A percentile compares a stretch with the other conserved stretches of the same genome.
Evolutionary conservation across 1,140 invertebrate species (phyloP).

Genomic region (Sycobia sp.): DNA sequence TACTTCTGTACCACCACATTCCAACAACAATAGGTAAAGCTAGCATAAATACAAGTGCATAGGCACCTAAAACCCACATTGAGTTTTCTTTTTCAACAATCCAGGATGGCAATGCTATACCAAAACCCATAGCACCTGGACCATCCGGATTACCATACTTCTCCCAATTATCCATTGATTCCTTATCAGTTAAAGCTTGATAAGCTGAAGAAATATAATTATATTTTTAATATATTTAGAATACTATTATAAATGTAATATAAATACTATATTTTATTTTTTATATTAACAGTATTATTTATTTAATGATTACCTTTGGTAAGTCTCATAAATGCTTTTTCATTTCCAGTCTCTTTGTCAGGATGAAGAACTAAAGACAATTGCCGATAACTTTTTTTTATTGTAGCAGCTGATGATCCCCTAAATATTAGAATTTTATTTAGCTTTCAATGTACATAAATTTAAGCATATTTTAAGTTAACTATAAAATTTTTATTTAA

Average conservation of each 20-base stretch:
- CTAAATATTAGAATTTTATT: constrained; percentile 51
- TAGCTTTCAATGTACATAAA: background rate
- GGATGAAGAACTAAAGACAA: constrained; percentile 94
- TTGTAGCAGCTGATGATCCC: constrained; percentile 84
- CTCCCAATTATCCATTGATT: constrained; percentile 96
- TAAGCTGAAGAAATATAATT: constrained; percentile 60
- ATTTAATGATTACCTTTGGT: constrained; percentile 80
- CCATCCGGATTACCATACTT: constrained; percentile 99
- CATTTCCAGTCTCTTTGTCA: constrained; percentile 96
- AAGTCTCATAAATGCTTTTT: constrained; percentile 96
- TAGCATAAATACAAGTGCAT: constrained; percentile 97
- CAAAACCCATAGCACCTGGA: constrained; percentile 97
- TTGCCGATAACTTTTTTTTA: constrained; percentile 95
- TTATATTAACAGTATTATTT: constrained; percentile 18
- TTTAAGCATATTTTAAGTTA: background rate
- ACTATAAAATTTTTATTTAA: background rate
- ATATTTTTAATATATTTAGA: too few relatives aligned
- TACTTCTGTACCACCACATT: constrained; percentile 98
- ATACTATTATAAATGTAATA: too few relatives aligned
- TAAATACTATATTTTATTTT: background rate
- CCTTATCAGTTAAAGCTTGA: constrained; percentile 92
- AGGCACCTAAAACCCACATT: constrained; percentile 94
- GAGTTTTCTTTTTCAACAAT: constrained; percentile 99
- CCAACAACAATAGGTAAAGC: constrained; percentile 92
- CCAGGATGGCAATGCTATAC: constrained; percentile 99